These are phyloP conservation scores for Herpailurus yagouaroundi DNA, from an alignment of 2,113 vertebrate species.

Conservation along the genomic window DNA sequence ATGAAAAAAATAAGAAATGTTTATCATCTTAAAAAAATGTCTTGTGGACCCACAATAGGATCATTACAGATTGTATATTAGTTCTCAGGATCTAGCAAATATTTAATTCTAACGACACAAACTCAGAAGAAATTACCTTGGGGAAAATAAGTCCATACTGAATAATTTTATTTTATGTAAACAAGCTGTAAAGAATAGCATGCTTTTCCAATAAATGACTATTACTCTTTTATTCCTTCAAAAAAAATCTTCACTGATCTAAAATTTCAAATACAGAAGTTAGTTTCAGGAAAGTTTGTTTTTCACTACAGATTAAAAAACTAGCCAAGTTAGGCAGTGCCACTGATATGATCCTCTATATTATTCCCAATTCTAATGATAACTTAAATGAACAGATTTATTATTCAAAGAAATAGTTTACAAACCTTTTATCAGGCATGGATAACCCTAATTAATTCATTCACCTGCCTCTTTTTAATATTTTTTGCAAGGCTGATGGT, in stretches of 20 bases:
- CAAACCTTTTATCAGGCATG: background rate
- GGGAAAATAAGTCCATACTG: background rate
- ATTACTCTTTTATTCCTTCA: background rate
- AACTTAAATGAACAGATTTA: background rate
- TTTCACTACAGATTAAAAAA: background rate
- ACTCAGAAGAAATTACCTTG: background rate
- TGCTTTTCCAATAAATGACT: background rate
- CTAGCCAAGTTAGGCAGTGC: background rate
- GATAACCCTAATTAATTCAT: background rate
- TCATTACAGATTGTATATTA: background rate
- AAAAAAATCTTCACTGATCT: background rate
- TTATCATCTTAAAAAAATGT: background rate
- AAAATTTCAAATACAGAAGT: background rate
- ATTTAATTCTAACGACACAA: background rate
- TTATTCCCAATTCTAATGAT: background rate
- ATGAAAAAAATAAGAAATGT: background rate
- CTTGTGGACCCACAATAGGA: background rate
- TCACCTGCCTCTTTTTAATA: background rate
- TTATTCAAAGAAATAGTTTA: background rate
- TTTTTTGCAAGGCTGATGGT: background rate
- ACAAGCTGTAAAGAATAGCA: background rate
- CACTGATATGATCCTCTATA: background rate
- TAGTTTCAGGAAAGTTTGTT: background rate
- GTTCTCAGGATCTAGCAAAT: background rate
- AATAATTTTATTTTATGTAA: constrained; percentile 32